Conservation (phyloP, 2,113 vertebrate genomes). For the Bubo bubo region DNA sequence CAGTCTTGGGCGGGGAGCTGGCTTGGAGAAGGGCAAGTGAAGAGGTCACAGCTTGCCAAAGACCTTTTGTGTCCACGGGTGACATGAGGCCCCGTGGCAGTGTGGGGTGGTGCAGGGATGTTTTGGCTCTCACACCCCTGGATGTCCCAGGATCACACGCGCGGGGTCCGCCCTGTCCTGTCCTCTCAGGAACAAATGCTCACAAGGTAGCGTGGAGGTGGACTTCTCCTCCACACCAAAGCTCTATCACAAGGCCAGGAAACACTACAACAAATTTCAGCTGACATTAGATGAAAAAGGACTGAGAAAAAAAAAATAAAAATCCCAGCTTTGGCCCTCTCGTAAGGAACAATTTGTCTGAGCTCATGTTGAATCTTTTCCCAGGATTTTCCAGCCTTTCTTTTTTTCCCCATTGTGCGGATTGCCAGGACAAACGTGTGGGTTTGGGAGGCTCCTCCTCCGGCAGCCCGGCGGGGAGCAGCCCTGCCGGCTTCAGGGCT, state of each 20-base stretch:
- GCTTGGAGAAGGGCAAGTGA: neutral
- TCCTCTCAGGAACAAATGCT: accelerated
- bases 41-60: too few relatives aligned
- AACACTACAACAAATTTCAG: neutral
- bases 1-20: neutral
- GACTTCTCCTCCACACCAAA: neutral
- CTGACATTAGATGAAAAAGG: neutral
- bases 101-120: accelerated
- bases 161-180: accelerated
- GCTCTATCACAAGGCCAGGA: neutral
- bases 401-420: neutral
- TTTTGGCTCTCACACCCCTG: accelerated
- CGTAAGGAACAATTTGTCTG: neutral
- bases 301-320: neutral
- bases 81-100: neutral
- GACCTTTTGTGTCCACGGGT: neutral
- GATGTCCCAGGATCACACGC: accelerated
- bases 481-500: neutral
- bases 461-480: neutral
- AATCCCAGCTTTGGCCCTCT: neutral
- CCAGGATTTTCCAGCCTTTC: slow-evolving; percentile 50
- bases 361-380: slow-evolving; percentile 49
- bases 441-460: neutral
- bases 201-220: accelerated
- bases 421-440: neutral